Conservation (phyloP, 1,140 invertebrate species). For the Chionoecetes opilio region DNA sequence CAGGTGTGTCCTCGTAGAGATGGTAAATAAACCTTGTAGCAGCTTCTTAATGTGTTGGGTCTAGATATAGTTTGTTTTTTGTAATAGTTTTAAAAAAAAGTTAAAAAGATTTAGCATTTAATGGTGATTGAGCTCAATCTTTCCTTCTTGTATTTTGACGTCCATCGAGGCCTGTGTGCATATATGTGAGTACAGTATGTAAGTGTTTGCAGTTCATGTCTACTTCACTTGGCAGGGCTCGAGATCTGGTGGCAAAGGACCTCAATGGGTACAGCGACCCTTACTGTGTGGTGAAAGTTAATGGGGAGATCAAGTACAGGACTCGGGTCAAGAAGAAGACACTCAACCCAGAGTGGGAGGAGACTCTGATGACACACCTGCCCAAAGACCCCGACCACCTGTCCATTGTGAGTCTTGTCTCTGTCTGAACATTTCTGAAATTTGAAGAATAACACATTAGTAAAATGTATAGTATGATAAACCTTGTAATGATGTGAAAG, state of each 20-base stretch:
- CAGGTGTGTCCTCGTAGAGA: constrained; percentile 68
- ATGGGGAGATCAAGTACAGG: constrained; percentile 85
- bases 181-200: too few species aligned
- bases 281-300: constrained; percentile 85
- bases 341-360: constrained; percentile 86
- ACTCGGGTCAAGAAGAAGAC: constrained; percentile 87
- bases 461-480: neutral
- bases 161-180: too few species aligned
- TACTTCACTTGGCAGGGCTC: constrained; percentile 82
- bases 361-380: constrained; percentile 85
- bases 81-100: too few species aligned
- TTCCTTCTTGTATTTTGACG: too few species aligned
- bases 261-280: constrained; percentile 86
- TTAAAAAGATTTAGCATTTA: too few species aligned
- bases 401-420: constrained; percentile 84
- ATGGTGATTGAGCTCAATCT: too few species aligned
- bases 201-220: too few species aligned
- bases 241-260: constrained; percentile 84
- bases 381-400: constrained; percentile 84
- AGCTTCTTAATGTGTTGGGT: too few species aligned
- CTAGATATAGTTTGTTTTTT: too few species aligned
- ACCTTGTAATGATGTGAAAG: neutral
- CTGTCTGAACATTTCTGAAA: neutral
- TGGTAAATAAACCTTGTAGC: neutral
- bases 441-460: neutral